A percentile compares a stretch with the other conserved stretches of the same genome.
These are phyloP conservation scores for Nephila pilipes DNA, from an alignment of 1,140 invertebrate species.

Conservation along the genomic window DNA sequence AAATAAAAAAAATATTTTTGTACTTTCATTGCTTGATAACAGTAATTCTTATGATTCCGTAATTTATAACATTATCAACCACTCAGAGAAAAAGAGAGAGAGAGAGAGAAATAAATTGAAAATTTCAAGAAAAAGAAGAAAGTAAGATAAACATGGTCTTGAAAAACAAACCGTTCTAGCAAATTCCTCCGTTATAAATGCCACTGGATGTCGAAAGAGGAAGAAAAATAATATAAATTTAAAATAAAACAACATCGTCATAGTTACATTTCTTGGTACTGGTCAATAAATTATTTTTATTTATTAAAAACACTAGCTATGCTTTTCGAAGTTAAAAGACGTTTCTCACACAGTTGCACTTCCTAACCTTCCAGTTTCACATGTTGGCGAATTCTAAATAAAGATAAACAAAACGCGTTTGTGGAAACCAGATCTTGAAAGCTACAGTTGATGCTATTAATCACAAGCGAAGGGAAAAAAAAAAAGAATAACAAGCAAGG, in stretches of 20 bases:
- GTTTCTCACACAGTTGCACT: slow-evolving; percentile 11
- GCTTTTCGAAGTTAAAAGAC: slow-evolving; percentile 8
- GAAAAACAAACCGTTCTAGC: neutral
- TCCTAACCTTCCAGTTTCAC: slow-evolving; percentile 8
- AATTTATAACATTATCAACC: too few species aligned
- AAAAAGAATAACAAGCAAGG: neutral
- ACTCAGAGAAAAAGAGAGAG: too few species aligned
- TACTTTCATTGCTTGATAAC: too few species aligned
- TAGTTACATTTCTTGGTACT: neutral
- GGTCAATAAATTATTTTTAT: slow-evolving; percentile 18
- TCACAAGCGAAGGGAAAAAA: slow-evolving; percentile 11
- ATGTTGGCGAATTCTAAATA: slow-evolving; percentile 15
- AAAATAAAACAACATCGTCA: neutral
- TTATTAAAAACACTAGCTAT: slow-evolving; percentile 22
- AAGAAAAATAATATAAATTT: slow-evolving; percentile 9
- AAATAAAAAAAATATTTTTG: too few species aligned
- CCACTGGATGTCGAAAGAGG: neutral
- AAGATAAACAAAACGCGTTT: slow-evolving; percentile 42
- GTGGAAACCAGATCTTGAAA: slow-evolving; percentile 21
- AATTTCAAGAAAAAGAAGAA: too few species aligned
- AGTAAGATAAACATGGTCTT: neutral
- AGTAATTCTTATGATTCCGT: too few species aligned
- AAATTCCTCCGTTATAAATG: neutral
- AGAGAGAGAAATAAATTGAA: too few species aligned
- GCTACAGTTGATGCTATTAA: slow-evolving; percentile 35